Evolutionary conservation across 2,888 invertebrate species (phyloP).

Genomic region (Perizoma affinitatum): DNA sequence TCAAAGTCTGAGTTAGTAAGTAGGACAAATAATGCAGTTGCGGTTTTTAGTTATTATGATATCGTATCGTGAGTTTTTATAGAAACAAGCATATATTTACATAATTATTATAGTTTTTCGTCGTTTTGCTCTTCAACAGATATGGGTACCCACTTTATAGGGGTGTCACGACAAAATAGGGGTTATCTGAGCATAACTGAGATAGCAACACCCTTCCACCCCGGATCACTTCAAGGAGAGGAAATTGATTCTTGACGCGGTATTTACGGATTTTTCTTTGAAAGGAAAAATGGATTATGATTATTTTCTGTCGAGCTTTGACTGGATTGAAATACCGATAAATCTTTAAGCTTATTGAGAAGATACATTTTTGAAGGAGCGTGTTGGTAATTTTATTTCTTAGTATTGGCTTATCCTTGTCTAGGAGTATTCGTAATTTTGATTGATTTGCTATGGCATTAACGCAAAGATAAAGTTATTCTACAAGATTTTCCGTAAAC

Average conservation of each 20-base stretch:
- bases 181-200: slow-evolving; percentile 51
- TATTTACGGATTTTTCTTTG: slow-evolving; percentile 38
- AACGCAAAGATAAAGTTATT: too few species aligned
- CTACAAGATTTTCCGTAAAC: too few species aligned
- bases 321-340: slow-evolving; percentile 17
- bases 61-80: slow-evolving; percentile 35
- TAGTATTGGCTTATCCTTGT: too few species aligned
- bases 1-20: neutral
- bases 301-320: slow-evolving; percentile 19
- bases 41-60: neutral
- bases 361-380: too few species aligned
- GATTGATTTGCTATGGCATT: too few species aligned
- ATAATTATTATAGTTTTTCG: slow-evolving; percentile 61
- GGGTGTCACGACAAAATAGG: slow-evolving; percentile 52
- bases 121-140: slow-evolving; percentile 46
- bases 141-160: slow-evolving; percentile 48
- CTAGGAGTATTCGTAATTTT: too few species aligned
- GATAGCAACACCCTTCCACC: slow-evolving; percentile 28
- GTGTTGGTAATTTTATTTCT: too few species aligned
- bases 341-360: slow-evolving; percentile 2
- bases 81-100: slow-evolving; percentile 50
- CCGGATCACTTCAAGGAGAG: slow-evolving; percentile 38
- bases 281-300: slow-evolving; percentile 38
- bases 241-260: slow-evolving; percentile 60
- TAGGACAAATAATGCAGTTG: too few species aligned